Evolutionary conservation across 2,888 invertebrate species (phyloP).

Genomic region (Xiphydria camelus): DNA sequence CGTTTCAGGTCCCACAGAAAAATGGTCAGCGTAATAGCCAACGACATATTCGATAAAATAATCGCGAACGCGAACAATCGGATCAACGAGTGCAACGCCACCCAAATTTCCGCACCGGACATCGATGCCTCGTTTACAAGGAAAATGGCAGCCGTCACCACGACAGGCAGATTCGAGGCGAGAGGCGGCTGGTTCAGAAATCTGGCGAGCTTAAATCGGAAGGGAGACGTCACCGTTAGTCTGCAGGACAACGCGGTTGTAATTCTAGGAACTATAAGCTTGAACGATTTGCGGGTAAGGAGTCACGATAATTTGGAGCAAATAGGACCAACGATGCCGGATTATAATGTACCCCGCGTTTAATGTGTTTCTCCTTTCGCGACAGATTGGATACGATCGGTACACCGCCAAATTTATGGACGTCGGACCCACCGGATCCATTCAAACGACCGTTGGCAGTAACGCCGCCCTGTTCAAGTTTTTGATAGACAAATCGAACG

Average conservation of each 20-base stretch:
- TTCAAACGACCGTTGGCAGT: slow-evolving; percentile 10
- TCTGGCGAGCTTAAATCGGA: slow-evolving; percentile 7
- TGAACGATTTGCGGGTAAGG: slow-evolving; percentile 11
- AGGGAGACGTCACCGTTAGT: slow-evolving; percentile 11
- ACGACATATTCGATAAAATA: slow-evolving; percentile 15
- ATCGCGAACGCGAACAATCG: slow-evolving; percentile 13
- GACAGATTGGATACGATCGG: slow-evolving; percentile 10
- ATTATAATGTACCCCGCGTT: too few species aligned
- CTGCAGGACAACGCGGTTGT: slow-evolving; percentile 6
- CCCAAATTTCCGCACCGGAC: slow-evolving; percentile 7
- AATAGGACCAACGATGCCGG: not conserved
- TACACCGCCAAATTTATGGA: slow-evolving; percentile 14
- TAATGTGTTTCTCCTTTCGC: not conserved
- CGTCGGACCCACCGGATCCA: slow-evolving; percentile 7
- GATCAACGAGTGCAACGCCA: slow-evolving; percentile 7
- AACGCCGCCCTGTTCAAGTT: slow-evolving; percentile 12
- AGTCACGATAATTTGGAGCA: not conserved
- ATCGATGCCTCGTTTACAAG: slow-evolving; percentile 13
- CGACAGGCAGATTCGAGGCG: slow-evolving; percentile 11
- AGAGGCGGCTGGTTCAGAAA: slow-evolving; percentile 9
- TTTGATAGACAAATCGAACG: slow-evolving; percentile 6
- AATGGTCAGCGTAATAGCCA: slow-evolving; percentile 10
- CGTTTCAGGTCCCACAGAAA: slow-evolving; percentile 11
- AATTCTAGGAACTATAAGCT: slow-evolving; percentile 7
- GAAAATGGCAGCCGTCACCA: slow-evolving; percentile 8